Evolutionary conservation across 2,113 vertebrate species (phyloP).

Genomic region (Bungarus multicinctus): DNA sequence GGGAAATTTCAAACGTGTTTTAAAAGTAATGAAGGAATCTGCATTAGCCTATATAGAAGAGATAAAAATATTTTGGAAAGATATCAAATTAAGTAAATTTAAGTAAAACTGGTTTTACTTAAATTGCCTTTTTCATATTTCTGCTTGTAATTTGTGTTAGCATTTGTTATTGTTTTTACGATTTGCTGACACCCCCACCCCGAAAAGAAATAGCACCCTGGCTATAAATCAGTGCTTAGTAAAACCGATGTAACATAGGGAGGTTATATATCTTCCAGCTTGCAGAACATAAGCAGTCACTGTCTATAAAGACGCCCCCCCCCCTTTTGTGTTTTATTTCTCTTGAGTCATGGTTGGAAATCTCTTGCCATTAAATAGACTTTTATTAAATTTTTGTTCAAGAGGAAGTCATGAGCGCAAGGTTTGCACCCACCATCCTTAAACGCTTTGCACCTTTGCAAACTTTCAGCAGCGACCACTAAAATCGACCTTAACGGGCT

Average conservation of each 20-base stretch:
- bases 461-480: not conserved
- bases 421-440: not conserved
- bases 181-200: not conserved
- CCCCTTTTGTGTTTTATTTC: not conserved
- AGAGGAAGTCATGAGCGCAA: not conserved
- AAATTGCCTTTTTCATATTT: not conserved
- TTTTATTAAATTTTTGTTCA: not conserved
- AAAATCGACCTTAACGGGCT: not conserved
- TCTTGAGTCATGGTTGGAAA: not conserved
- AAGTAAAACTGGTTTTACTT: not conserved
- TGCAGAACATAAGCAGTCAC: not conserved
- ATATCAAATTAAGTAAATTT: not conserved
- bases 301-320: not conserved
- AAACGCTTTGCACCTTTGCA: not conserved
- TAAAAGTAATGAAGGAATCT: not conserved
- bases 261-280: not conserved
- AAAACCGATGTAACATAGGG: not conserved
- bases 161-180: not conserved
- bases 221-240: not conserved
- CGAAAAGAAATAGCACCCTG: not conserved
- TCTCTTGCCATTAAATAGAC: not conserved
- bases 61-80: not conserved
- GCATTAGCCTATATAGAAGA: not conserved
- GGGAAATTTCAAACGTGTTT: not conserved
- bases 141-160: not conserved